Evolutionary conservation across 2,113 vertebrate species (phyloP), one percentile per base, ranked within the genome.

Genomic region (Donacobius atricapilla): DNA sequence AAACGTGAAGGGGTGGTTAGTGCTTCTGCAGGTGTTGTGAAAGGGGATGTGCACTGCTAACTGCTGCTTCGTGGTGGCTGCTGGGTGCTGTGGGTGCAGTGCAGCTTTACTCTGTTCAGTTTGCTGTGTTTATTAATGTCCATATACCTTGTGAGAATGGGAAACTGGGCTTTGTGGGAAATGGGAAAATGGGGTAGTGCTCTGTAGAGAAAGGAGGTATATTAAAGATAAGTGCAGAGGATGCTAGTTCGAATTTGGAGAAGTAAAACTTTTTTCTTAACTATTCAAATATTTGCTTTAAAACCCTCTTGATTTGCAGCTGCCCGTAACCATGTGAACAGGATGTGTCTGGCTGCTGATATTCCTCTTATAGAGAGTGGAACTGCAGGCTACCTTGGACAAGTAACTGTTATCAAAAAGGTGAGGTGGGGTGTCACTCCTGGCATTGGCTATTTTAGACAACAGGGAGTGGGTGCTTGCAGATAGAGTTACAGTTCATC

Each of bases 341-440:
- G 99, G 94, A 99, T 99, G 99, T 99, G 99, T 94, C 97, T 99
- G 97, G 99, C 99, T 44, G 99, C 99, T 61, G 99, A 99, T 73
- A 98, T 99, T 77, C 99, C 99, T 92, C 98, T 99, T 69, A 99
- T 99, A 92, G 99, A 99, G 97, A 99, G 99, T 25, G 99, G 99
- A 83, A 99, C 99, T 11, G 99, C 99, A n/a, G 99, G 99, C 66
- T 99, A 99, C 97, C 98, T 99, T 91, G 99, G 99, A 64, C 99
- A 99, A 97, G 99, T 99, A 76, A 99, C 99, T 4, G 99, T 99
- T 91, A 99, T 99, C 95, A 99, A 99, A 98, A 99, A 99, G 99
- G 99, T 99, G 96, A 79, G 83, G 35, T 42, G 69, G 37, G 37
- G 15, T 66, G 17, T 63, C 68, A 53, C 56, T 76, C 80, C 48